Conservation (phyloP, 2,888 invertebrate species). For the Leptinotarsa tumamoca region DNA sequence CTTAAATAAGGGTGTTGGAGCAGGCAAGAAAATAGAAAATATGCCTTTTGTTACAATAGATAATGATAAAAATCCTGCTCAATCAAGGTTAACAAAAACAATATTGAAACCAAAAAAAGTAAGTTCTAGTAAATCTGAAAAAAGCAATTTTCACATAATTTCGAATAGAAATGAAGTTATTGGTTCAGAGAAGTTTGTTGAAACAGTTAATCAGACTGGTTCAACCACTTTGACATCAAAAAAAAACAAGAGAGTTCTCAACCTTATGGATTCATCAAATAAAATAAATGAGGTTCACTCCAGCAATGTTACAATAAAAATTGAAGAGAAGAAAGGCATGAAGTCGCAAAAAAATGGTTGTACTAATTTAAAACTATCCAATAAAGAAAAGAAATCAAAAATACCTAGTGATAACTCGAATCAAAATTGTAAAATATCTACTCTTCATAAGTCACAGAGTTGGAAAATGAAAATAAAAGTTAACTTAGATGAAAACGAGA, state of each 20-base stretch:
- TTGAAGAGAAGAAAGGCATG: constrained; percentile 33
- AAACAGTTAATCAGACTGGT: neutral
- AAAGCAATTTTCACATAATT: neutral
- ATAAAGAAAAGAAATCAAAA: constrained; percentile 8
- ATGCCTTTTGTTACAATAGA: neutral
- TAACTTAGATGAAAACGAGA: constrained; percentile 37
- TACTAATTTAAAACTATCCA: neutral
- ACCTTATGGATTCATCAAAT: neutral
- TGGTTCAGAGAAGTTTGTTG: neutral
- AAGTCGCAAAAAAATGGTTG: constrained; percentile 35
- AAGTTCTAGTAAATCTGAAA: constrained; percentile 4
- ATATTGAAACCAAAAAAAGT: neutral
- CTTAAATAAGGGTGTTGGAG: constrained; percentile 6
- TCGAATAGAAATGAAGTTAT: neutral
- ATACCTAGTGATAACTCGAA: constrained; percentile 26
- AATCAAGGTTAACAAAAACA: neutral
- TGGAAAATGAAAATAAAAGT: constrained; percentile 52
- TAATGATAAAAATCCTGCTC: neutral
- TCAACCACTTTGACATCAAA: constrained; percentile 8
- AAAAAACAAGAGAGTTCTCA: neutral
- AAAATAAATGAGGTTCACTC: neutral
- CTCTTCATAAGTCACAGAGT: constrained; percentile 36
- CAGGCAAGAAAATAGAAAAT: neutral
- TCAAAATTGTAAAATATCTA: constrained; percentile 22
- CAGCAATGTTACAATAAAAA: neutral